Percentiles rank a stretch among this genome's conserved stretches.
These are phyloP conservation scores for Neoniphon sammara DNA, from an alignment of 2,797 vertebrate species.

Conservation along the genomic window DNA sequence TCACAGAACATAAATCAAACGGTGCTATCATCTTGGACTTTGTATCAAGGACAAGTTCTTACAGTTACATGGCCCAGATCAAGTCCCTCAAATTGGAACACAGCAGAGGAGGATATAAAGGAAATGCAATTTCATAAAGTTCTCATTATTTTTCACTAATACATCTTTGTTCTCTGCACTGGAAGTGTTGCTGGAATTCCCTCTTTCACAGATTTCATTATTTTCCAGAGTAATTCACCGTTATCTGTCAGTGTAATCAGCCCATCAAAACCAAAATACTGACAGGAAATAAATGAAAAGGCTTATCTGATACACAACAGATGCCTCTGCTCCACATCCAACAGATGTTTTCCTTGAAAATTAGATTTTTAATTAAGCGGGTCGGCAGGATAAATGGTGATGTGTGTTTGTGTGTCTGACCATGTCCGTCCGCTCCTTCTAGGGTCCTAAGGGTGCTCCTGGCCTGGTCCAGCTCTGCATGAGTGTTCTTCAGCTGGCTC, in stretches of 20 bases:
- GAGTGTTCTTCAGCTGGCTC: constrained; percentile 80
- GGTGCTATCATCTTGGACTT: constrained; percentile 12
- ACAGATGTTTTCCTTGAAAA: constrained; percentile 35
- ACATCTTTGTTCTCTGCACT: not conserved
- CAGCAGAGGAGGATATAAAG: constrained; percentile 12
- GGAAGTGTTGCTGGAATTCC: not conserved
- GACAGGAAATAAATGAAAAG: not conserved
- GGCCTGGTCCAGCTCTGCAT: constrained; percentile 83
- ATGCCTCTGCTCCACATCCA: not conserved
- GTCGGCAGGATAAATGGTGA: constrained; percentile 26
- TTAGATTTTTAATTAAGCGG: constrained; percentile 41
- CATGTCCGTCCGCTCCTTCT: constrained; percentile 83
- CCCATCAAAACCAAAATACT: not conserved
- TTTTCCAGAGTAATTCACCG: constrained; percentile 18
- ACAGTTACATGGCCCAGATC: constrained; percentile 12
- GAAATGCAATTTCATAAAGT: not conserved
- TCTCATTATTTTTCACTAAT: not conserved
- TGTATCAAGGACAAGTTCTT: constrained; percentile 3
- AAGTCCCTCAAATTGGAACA: constrained; percentile 31
- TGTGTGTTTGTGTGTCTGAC: constrained; percentile 73
- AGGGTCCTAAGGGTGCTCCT: constrained; percentile 80
- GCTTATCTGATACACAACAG: constrained; percentile 21
- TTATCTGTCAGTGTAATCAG: constrained; percentile 36
- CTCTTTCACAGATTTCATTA: constrained; percentile 16
- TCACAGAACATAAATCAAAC: constrained; percentile 5